Base-by-base conservation (phyloP, 2,888 invertebrate species). In the Caenorhabditis zanzibari region DNA sequence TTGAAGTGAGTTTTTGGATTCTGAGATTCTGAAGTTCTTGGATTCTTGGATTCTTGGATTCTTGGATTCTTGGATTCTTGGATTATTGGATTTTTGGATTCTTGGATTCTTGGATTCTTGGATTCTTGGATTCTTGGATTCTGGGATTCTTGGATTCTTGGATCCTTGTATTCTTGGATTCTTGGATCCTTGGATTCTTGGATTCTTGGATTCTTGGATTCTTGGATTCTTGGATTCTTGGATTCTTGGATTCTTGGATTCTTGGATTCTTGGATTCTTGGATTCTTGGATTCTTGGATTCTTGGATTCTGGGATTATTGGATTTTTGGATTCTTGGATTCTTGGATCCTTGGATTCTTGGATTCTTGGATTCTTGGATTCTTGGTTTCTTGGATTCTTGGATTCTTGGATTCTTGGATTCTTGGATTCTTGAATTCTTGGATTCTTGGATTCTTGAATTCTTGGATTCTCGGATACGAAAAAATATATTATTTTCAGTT, bases 401-500 rank as follows among this genome's bases (percentile, higher is more conserved):
- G 26, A 22, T 47, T 44, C 14, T 44, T 44, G 14, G 5, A 32
- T 32, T 32, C 32, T 7, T 4, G 7, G 32, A 7, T 32, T 4
- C 47, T 1, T 75, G 26, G 26, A 22, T 47, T 44, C 14, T 44
- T 44, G 14, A 0, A 32, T 32, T 32, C 32, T 7, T 4, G 7
- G 32, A 7, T 32, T 4, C 47, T 1, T 19, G 7, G 32, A 32
- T 32, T 32, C 47, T 1, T 7, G 19, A 19, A 12, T 12, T 10
- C 12, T 38, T 2, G 38, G 38, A 38, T 6, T 38, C 32, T 6
- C 10, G 10, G 38, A 10, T 12, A 6, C 38, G 12, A 38, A 38
- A 38, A 38, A 10, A 6, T 38, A 6, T 2, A 38, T 10, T 12
- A 24, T n/a, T 75, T 75, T 24, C 56, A 76, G 76, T 12, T 76